phyloP scores from a whole-genome alignment of 2,888 invertebrate genomes.

The Papilio gigon region DNA sequence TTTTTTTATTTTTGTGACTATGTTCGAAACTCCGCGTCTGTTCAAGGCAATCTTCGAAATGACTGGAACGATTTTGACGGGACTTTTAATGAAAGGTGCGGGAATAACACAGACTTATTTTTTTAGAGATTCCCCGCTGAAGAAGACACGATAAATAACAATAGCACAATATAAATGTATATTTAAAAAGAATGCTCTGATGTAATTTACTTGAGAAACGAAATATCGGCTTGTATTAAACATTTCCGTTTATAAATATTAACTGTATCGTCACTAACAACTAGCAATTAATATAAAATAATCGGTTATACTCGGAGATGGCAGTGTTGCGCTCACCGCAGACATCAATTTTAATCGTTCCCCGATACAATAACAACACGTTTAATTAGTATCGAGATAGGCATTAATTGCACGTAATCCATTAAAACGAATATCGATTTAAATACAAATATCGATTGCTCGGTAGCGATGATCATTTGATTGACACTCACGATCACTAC shows the following conservation, averaged over 20 bases:
- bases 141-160: too few species aligned
- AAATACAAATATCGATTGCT: conserved; percentile 15
- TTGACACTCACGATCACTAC: not conserved
- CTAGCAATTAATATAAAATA: conserved; percentile 24
- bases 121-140: too few species aligned
- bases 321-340: conserved; percentile 12
- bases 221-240: too few species aligned
- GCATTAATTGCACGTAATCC: conserved; percentile 25
- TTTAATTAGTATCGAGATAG: conserved; percentile 26
- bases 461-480: conserved; percentile 14
- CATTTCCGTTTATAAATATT: not conserved
- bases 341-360: conserved; percentile 32
- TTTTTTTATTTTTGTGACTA: not conserved
- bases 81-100: too few species aligned
- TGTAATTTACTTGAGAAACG: too few species aligned
- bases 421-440: not conserved
- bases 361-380: conserved; percentile 22
- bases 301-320: not conserved
- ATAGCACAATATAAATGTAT: too few species aligned
- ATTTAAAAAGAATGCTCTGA: too few species aligned
- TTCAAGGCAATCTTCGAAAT: too few species aligned
- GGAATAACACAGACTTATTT: too few species aligned
- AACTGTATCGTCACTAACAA: conserved; percentile 1
- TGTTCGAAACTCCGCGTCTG: too few species aligned
- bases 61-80: too few species aligned